Percentiles rank a stretch among this genome's conserved stretches.
Evolutionary conservation across 2,797 vertebrate genomes (phyloP).

Genomic region (Labeo calbasu): DNA sequence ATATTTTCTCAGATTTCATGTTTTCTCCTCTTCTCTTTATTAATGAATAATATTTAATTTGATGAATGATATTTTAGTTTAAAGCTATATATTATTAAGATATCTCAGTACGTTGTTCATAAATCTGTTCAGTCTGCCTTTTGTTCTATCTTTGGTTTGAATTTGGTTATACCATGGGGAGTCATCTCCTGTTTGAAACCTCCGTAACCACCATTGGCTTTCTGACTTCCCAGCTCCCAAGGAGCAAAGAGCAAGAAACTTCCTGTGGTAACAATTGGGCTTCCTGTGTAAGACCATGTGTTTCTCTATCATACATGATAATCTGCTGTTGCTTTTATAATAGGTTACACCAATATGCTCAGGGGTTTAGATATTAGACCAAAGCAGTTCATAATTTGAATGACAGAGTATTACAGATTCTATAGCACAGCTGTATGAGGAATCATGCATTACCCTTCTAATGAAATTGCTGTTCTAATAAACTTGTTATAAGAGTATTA

Average conservation of each 20-base stretch:
- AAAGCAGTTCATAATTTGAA: constrained; percentile 5
- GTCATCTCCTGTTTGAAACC: constrained; percentile 32
- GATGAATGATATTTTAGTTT: neutral
- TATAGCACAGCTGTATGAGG: neutral
- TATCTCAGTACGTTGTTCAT: neutral
- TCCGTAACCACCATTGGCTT: constrained; percentile 47
- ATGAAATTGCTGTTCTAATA: neutral
- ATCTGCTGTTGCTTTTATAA: constrained; percentile 55
- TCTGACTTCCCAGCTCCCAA: constrained; percentile 42
- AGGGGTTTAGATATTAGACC: constrained; percentile 23
- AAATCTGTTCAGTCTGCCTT: neutral
- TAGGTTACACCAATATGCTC: constrained; percentile 46
- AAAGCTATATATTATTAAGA: no score
- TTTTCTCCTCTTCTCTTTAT: neutral
- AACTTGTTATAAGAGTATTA: neutral
- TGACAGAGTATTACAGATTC: neutral
- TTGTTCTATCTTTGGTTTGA: neutral
- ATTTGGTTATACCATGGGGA: constrained; percentile 8
- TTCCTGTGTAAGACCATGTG: constrained; percentile 62
- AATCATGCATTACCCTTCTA: neutral
- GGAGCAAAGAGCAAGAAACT: constrained; percentile 54
- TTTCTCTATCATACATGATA: constrained; percentile 62
- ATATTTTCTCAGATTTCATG: neutral
- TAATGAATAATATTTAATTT: neutral
- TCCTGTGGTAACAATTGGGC: constrained; percentile 64